Base-by-base conservation (phyloP, 2,113 vertebrate genomes). In the Oriolus oriolus region DNA sequence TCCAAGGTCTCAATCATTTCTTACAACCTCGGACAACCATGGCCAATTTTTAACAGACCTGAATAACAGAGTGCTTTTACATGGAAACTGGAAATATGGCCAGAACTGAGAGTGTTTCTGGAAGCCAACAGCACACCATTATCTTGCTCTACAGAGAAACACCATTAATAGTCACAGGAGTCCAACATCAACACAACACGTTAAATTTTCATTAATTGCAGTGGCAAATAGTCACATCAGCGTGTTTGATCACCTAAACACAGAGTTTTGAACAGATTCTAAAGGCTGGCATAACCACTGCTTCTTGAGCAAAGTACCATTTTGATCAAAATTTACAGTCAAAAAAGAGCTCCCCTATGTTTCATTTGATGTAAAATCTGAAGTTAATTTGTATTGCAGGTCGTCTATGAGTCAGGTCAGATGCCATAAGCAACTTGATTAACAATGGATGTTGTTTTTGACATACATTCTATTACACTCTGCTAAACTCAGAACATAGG, bases 161-260 rank as follows among this genome's bases (percentile, higher is more conserved):
- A 45, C 11, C 31, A 35, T 45, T 74, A 54, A 42, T 18, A 45
- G 56, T 27, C 28, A 19, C 13, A 42, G 26, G 19, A 70, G 8
- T 44, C 39, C 15, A 37, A 70, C 35, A 74, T 16, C n/a, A 87
- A 50, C 1, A 1, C 3, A n/a, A n/a, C 0, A 2, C 35, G 7
- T 6, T 94, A 64, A 33, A 31, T 53, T 84, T 87, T 56, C 4
- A 2, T 66, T 77, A 41, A 56, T 14, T 44, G 26, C 7, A 74
- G 7, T 2, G 24, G 27, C 33, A 13, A 68, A n/a, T 24, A 79
- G 22, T 30, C 44, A 31, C 19, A 44, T 41, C 35, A 44, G 2
- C 44, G 33, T 56, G 35, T 74, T 57, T 70, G 21, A 75, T 41
- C 18, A 28, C 1, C 3, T 30, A 60, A 91, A 52, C 15, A 47